Conservation (phyloP, 2,797 vertebrate species). For the Leontocebus nigricollis region DNA sequence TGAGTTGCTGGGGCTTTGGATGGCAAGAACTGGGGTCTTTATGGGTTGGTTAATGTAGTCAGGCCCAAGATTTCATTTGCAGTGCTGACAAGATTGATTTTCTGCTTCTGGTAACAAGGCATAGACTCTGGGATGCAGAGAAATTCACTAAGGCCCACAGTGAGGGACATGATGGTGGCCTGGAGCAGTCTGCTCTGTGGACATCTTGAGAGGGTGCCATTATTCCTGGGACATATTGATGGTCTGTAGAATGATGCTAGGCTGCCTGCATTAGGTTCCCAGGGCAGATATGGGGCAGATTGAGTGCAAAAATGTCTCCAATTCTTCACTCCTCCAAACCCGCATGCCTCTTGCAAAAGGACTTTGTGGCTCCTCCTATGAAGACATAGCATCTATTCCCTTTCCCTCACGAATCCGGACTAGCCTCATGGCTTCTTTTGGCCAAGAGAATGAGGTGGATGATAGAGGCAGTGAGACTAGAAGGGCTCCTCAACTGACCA, state of each 20-base stretch:
- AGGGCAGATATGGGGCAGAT: background rate
- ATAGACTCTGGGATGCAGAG: background rate
- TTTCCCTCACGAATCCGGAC: background rate
- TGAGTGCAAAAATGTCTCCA: background rate
- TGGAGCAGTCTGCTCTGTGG: background rate
- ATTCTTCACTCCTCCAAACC: background rate
- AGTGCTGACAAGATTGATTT: background rate
- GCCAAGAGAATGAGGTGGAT: background rate
- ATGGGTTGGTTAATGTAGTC: background rate
- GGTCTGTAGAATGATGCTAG: background rate
- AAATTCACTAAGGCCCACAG: background rate
- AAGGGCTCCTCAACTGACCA: background rate
- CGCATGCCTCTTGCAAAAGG: background rate
- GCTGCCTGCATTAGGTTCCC: background rate
- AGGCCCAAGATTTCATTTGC: background rate
- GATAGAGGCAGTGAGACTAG: background rate
- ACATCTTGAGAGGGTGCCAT: background rate
- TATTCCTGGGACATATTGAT: background rate
- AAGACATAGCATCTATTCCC: background rate
- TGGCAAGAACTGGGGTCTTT: background rate
- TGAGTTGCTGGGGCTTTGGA: background rate
- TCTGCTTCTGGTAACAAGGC: background rate
- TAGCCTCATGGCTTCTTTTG: background rate
- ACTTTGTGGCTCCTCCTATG: background rate
- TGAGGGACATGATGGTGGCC: background rate